Percentiles rank a stretch among this genome's conserved stretches.
Evolutionary conservation across 2,888 invertebrate species (phyloP).

Genomic region (Ctenicera cuprea): DNA sequence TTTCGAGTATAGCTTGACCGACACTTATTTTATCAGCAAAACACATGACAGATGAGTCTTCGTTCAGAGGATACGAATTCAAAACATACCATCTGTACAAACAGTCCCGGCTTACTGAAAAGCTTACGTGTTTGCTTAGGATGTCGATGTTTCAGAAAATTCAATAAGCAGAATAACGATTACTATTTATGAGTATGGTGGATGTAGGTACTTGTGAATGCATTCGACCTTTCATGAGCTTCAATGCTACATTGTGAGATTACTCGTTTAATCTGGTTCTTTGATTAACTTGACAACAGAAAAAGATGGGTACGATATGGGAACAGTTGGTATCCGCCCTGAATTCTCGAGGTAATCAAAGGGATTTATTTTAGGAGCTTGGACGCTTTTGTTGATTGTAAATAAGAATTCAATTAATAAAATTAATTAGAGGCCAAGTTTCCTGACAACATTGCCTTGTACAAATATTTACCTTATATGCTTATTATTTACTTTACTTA

Average conservation of each 20-base stretch:
- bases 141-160: constrained; percentile 24
- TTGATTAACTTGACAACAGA: constrained; percentile 14
- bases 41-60: constrained; percentile 23
- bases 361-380: neutral
- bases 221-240: constrained; percentile 4
- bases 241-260: constrained; percentile 19
- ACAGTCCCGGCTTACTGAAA: constrained; percentile 12
- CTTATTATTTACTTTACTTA: too few relatives aligned
- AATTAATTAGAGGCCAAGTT: too few relatives aligned
- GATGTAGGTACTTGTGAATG: constrained; percentile 9
- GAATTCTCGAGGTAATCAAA: neutral
- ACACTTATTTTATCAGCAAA: constrained; percentile 27
- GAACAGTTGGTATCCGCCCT: constrained; percentile 24
- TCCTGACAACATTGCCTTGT: too few relatives aligned
- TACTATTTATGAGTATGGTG: constrained; percentile 25
- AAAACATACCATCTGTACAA: constrained; percentile 33
- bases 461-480: too few relatives aligned
- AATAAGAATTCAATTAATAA: too few relatives aligned
- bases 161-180: constrained; percentile 29
- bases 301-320: neutral
- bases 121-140: constrained; percentile 29
- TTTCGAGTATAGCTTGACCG: constrained; percentile 27
- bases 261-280: constrained; percentile 23
- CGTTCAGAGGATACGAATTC: constrained; percentile 24
- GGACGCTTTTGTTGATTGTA: too few relatives aligned